Evolutionary conservation across 2,113 vertebrate genomes (phyloP), one percentile per base, ranked within the genome.

Genomic region (Nothocercus nigrocapillus): DNA sequence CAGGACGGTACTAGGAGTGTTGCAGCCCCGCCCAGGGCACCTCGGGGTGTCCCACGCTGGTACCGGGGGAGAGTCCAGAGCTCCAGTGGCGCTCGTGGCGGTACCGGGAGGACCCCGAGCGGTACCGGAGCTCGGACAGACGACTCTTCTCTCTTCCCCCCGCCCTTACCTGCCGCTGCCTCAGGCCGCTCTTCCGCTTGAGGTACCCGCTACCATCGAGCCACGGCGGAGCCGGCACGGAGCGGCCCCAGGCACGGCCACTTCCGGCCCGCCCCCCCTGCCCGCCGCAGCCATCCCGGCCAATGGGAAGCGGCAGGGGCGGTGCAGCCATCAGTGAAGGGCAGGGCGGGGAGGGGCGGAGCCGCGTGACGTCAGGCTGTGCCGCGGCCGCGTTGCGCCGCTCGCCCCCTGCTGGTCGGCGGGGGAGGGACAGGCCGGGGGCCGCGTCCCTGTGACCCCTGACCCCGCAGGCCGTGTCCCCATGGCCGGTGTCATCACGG

Each of bases 331-430:
- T 89, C 93, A 93, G 85, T 95, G 13, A 21, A 22, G 49, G 49
- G 24, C 9, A 44, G 7, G 11, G 1, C 6, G 44, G 0, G 2
- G 51, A 2, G 20, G 4, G 56, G 79, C 3, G 40, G 17, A 4
- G 0, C 1, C 1, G 16, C 0, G 3, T 1, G 1, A 0, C 2
- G 0, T 1, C 2, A 0, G 25, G 40, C n/a, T 63, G 85, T 63
- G 5, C 17, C 0, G 5, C 0, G 30, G 27, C 53, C 28, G 54
- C 0, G 0, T 1, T 0, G 6, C 0, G 0, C 1, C 4, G 7
- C 5, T 5, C 78, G 28, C 79, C 89, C 25, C 5, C 10, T 21
- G 24, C 0, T 1, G n/a, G 53, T 7, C 27, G 53, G 25, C 53
- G 53, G 27, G 53, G 25, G 53, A n/a, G n/a, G n/a, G n/a, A n/a